Conservation (phyloP, 1,140 invertebrate species). For the Anastrepha obliqua region DNA sequence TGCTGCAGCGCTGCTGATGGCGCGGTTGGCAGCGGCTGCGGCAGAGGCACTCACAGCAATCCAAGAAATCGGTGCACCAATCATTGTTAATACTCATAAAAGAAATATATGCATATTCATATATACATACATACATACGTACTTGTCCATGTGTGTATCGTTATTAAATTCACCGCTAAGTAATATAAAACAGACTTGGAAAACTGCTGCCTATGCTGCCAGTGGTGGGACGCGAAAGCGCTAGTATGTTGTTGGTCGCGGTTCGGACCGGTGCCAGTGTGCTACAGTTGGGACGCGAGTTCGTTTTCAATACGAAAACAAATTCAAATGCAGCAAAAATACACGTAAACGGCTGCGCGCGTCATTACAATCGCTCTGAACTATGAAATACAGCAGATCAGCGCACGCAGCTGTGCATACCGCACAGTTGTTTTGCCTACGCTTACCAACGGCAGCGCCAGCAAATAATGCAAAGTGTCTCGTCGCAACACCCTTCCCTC, state of each 20-base stretch:
- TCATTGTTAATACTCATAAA: too few species aligned
- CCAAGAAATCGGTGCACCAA: too few species aligned
- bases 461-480: background rate
- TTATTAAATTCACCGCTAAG: background rate
- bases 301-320: background rate
- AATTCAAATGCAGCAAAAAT: background rate
- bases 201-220: background rate
- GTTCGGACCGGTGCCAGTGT: background rate
- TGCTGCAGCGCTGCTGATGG: too few species aligned
- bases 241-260: background rate
- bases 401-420: background rate
- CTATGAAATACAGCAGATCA: too few species aligned
- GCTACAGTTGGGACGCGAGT: background rate
- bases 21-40: too few species aligned
- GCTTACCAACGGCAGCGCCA: background rate
- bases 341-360: background rate
- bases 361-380: background rate
- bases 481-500: background rate
- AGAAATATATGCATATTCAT: too few species aligned
- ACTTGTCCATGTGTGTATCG: background rate
- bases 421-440: conserved; percentile 6
- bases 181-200: background rate
- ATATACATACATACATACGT: too few species aligned
- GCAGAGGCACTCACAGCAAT: too few species aligned
- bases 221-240: background rate